phyloP scores from a whole-genome alignment of 2,888 invertebrate species.

The Blera fallax region DNA sequence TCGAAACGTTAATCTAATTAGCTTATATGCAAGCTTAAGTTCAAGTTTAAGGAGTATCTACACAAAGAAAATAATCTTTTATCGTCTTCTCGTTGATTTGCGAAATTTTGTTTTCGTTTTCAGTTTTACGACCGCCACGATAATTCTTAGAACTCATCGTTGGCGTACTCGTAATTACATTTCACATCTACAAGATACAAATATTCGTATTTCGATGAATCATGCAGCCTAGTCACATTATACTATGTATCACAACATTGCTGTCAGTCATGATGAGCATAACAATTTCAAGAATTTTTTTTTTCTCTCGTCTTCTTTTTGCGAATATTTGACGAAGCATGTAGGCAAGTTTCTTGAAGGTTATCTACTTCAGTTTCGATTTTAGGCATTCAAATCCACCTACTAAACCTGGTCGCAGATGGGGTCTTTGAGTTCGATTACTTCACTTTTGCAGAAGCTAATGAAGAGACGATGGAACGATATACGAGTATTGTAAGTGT shows the following conservation, averaged over 20 bases:
- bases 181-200: not conserved
- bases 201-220: not conserved
- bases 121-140: not conserved
- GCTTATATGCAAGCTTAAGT: slow-evolving; percentile 42
- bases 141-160: not conserved
- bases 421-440: not conserved
- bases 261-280: slow-evolving; percentile 1
- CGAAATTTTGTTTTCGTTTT: slow-evolving; percentile 5
- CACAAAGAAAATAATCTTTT: not conserved
- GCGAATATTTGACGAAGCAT: not conserved
- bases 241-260: not conserved
- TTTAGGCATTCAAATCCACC: not conserved
- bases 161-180: slow-evolving; percentile 3
- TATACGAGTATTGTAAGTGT: not conserved
- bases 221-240: not conserved
- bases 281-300: not conserved
- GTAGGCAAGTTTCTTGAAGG: slow-evolving; percentile 1
- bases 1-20: slow-evolving; percentile 49
- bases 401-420: not conserved
- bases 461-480: not conserved
- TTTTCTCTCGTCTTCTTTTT: not conserved
- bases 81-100: not conserved
- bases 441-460: not conserved
- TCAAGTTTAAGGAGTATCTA: slow-evolving; percentile 39
- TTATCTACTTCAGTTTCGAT: not conserved